A percentile compares a stretch with the other conserved stretches of the same genome.
Conservation (phyloP, 2,797 vertebrate species). For the Crocodylus rhombifer region DNA sequence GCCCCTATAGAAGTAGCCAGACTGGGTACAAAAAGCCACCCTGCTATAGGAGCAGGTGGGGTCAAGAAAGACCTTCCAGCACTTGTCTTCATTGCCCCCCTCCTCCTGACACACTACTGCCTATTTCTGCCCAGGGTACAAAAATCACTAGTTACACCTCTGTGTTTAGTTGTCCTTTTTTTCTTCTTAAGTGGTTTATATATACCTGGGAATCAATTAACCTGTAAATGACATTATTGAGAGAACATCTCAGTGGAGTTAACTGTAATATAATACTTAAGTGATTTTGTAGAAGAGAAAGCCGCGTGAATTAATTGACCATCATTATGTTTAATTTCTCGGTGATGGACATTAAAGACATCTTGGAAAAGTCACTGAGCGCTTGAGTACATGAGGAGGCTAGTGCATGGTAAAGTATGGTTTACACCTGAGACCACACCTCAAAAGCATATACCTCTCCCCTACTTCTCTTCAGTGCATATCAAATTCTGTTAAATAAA, state of each 20-base stretch:
- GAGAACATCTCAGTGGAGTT: background rate
- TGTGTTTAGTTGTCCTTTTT: background rate
- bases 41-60: too few relatives aligned
- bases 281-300: background rate
- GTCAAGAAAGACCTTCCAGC: too few relatives aligned
- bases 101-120: too few relatives aligned
- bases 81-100: too few relatives aligned
- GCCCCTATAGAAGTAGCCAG: too few relatives aligned
- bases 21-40: too few relatives aligned
- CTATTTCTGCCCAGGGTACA: too few relatives aligned
- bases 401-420: too few relatives aligned
- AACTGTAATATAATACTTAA: background rate
- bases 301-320: background rate
- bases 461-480: too few relatives aligned
- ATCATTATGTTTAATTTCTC: slow-evolving; percentile 42
- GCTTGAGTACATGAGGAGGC: background rate
- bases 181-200: background rate
- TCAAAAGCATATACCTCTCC: too few relatives aligned
- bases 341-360: background rate
- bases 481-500: too few relatives aligned
- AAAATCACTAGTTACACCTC: background rate
- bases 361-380: slow-evolving; percentile 9
- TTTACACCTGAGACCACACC: too few relatives aligned
- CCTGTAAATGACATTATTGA: background rate
- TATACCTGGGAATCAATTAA: background rate